Evolutionary conservation across 2,888 invertebrate species (phyloP).

Genomic region (Pecten maximus): DNA sequence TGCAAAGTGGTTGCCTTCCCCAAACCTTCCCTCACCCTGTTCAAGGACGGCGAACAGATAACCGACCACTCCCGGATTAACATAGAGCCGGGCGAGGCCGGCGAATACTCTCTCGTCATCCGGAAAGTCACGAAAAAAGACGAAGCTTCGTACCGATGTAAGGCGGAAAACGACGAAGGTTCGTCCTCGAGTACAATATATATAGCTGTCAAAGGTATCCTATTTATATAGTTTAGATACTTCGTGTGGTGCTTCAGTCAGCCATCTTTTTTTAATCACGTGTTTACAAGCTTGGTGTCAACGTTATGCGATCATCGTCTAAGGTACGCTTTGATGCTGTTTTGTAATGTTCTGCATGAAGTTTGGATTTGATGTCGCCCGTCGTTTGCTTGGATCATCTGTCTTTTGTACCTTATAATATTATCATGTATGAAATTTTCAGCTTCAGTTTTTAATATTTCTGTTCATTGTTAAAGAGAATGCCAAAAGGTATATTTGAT

Average conservation of each 20-base stretch:
- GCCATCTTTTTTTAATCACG: constrained; percentile 19
- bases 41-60: constrained; percentile 70
- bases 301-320: neutral
- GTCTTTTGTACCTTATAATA: too few species aligned
- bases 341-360: neutral
- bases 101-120: constrained; percentile 67
- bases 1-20: constrained; percentile 74
- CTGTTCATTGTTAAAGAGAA: too few species aligned
- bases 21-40: constrained; percentile 70
- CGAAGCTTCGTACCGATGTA: constrained; percentile 73
- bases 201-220: constrained; percentile 73
- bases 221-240: constrained; percentile 20
- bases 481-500: too few species aligned
- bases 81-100: constrained; percentile 63
- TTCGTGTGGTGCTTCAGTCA: constrained; percentile 32
- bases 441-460: too few species aligned
- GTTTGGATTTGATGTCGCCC: neutral
- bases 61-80: constrained; percentile 63
- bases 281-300: constrained; percentile 11
- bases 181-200: constrained; percentile 72
- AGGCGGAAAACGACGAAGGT: constrained; percentile 75
- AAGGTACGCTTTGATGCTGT: neutral
- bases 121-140: constrained; percentile 71
- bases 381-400: too few species aligned
- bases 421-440: too few species aligned